Evolutionary conservation across 2,113 vertebrate genomes (phyloP).

Genomic region (Cyanistes caeruleus): DNA sequence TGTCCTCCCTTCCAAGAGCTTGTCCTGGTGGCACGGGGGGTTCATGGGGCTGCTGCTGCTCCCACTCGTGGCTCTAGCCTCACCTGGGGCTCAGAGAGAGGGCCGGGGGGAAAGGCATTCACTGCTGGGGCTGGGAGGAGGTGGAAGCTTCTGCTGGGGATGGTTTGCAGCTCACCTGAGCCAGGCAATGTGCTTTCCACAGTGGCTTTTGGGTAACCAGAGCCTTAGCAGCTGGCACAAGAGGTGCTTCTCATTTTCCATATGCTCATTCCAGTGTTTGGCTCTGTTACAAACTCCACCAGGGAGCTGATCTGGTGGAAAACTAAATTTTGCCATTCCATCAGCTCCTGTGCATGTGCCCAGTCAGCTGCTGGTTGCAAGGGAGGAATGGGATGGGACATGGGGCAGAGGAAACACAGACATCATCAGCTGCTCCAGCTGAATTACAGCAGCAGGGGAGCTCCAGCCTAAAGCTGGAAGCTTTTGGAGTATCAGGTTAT

Average conservation of each 20-base stretch:
- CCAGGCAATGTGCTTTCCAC: fast-evolving
- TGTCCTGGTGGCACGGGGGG: fast-evolving
- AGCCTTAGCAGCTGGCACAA: background rate
- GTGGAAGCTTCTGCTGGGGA: background rate
- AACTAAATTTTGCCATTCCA: background rate
- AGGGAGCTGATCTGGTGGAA: background rate
- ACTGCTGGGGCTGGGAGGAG: background rate
- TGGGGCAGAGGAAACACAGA: background rate
- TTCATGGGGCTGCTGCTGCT: background rate
- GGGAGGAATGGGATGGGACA: background rate
- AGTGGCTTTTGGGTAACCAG: too few relatives aligned
- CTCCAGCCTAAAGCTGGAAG: background rate
- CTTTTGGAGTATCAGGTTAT: background rate
- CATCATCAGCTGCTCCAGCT: background rate
- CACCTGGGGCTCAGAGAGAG: background rate
- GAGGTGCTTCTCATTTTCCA: background rate
- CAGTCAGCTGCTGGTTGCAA: background rate
- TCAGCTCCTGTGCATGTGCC: background rate
- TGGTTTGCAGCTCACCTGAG: background rate
- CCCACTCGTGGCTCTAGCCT: background rate
- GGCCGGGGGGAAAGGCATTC: background rate
- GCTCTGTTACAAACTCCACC: background rate
- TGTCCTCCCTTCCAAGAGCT: background rate
- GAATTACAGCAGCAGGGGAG: background rate
- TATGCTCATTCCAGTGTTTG: background rate